A percentile compares a stretch with the other conserved stretches of the same genome.
These are phyloP conservation scores for Chesias legatella DNA, from an alignment of 2,888 invertebrate species.

Conservation along the genomic window DNA sequence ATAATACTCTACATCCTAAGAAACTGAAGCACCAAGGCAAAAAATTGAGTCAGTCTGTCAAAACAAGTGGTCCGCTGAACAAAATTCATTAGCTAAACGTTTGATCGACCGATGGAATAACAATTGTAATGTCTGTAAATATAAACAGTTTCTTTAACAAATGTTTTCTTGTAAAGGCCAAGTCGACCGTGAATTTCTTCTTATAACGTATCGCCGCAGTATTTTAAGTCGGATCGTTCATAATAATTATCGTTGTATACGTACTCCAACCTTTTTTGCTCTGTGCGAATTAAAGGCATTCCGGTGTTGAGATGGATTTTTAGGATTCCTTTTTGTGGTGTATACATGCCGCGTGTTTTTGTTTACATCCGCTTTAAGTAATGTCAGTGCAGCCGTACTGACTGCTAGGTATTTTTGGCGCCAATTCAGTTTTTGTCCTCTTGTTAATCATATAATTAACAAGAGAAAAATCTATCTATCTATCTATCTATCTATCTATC, in stretches of 20 bases:
- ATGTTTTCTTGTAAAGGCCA: constrained; percentile 9
- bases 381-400: constrained; percentile 1
- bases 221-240: not conserved
- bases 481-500: no score
- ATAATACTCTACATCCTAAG: no score
- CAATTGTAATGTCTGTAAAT: constrained; percentile 17
- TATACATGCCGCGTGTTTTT: constrained; percentile 8
- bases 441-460: not conserved
- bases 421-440: constrained; percentile 3
- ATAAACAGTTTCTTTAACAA: constrained; percentile 9
- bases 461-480: no score
- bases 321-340: constrained; percentile 27
- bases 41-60: no score
- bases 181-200: constrained; percentile 12
- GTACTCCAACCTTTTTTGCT: constrained; percentile 3
- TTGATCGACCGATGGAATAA: no score
- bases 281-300: constrained; percentile 20
- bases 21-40: no score
- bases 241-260: not conserved
- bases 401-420: constrained; percentile 4
- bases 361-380: not conserved
- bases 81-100: no score
- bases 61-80: no score
- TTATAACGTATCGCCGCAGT: constrained; percentile 3
- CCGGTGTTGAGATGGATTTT: constrained; percentile 31